Evolutionary conservation across 2,888 invertebrate species (phyloP).

Genomic region (Pseudococcus jackbeardsleyi): DNA sequence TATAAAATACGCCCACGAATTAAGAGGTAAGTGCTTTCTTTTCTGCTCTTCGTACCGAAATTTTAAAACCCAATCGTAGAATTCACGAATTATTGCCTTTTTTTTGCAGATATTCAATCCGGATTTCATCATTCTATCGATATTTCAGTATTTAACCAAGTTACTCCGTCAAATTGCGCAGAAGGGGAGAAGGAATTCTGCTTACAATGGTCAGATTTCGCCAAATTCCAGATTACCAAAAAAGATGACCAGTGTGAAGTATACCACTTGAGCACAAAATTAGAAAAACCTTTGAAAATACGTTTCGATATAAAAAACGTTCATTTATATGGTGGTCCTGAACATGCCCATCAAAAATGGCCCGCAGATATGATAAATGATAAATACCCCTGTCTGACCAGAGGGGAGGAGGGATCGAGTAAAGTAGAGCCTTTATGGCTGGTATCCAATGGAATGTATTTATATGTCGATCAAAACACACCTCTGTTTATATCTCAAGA

Average conservation of each 20-base stretch:
- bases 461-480: slow-evolving; percentile 76
- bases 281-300: slow-evolving; percentile 65
- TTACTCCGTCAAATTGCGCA: not conserved
- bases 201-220: slow-evolving; percentile 10
- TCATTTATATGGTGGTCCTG: slow-evolving; percentile 80
- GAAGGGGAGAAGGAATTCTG: not conserved
- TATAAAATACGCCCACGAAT: slow-evolving; percentile 22
- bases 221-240: not conserved
- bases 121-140: slow-evolving; percentile 12
- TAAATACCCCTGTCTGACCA: slow-evolving; percentile 75
- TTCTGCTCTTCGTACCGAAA: not conserved
- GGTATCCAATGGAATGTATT: slow-evolving; percentile 78
- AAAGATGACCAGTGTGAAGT: slow-evolving; percentile 45
- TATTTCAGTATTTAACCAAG: not conserved
- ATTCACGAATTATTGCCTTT: not conserved
- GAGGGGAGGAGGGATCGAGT: slow-evolving; percentile 74
- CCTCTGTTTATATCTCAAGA: slow-evolving; percentile 76
- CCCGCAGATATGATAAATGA: slow-evolving; percentile 75
- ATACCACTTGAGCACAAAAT: not conserved
- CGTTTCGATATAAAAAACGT: slow-evolving; percentile 67
- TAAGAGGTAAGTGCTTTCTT: not conserved
- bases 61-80: not conserved
- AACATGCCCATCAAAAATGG: slow-evolving; percentile 76
- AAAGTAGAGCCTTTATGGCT: slow-evolving; percentile 81
- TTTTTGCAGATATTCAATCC: not conserved